These are phyloP conservation scores for Ceuthmochares aereus DNA, from an alignment of 2,113 vertebrate genomes.

Conservation along the genomic window DNA sequence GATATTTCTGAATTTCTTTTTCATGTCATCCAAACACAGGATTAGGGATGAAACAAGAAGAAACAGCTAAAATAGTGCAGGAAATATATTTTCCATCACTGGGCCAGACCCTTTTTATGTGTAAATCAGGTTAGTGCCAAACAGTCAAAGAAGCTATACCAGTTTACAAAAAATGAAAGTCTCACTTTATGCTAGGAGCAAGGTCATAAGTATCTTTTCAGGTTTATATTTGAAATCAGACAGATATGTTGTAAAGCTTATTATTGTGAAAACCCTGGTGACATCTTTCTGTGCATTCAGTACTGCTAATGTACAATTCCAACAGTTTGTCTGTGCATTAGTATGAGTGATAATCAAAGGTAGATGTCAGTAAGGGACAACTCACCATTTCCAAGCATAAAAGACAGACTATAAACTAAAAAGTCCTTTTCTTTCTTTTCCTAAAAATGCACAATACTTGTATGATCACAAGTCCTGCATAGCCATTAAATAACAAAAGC, in stretches of 20 bases:
- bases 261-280: background rate
- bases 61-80: background rate
- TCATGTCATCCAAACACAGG: background rate
- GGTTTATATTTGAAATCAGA: conserved; percentile 5
- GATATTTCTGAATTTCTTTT: conserved; percentile 14
- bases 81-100: background rate
- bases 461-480: background rate
- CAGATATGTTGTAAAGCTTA: conserved; percentile 2
- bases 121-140: conserved; percentile 7
- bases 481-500: background rate
- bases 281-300: background rate
- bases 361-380: background rate
- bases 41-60: conserved; percentile 3
- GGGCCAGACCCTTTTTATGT: background rate
- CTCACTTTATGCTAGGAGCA: conserved; percentile 24
- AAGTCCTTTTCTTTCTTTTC: background rate
- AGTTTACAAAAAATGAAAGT: background rate
- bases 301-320: conserved; percentile 28
- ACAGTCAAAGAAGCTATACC: background rate
- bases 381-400: background rate
- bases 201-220: conserved; percentile 11
- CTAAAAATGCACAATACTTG: background rate
- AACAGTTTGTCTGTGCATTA: conserved; percentile 4
- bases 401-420: background rate
- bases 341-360: conserved; percentile 42